phyloP scores from a whole-genome alignment of 2,797 vertebrate species.

The Myiothlypis chrysogaster region DNA sequence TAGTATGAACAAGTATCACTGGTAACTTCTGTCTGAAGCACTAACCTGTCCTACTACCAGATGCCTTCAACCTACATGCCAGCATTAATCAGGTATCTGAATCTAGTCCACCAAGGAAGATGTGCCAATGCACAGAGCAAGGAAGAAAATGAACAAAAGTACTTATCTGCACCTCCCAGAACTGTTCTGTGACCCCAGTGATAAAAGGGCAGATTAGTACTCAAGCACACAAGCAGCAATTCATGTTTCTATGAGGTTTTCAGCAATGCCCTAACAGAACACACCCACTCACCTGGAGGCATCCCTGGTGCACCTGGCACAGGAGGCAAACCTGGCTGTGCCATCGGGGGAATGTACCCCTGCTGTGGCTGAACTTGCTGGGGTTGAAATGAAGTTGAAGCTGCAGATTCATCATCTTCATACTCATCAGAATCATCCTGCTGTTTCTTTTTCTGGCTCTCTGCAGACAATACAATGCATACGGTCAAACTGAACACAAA shows the following conservation, averaged over 20 bases:
- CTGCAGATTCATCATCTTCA: conserved; percentile 92
- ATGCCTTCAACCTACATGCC: fast-evolving
- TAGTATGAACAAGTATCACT: fast-evolving
- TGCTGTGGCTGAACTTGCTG: conserved; percentile 85
- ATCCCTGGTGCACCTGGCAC: conserved; percentile 88
- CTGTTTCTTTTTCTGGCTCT: conserved; percentile 94
- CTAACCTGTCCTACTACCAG: not conserved
- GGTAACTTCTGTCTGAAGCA: not conserved
- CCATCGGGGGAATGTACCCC: conserved; percentile 88
- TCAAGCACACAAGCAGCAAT: not conserved
- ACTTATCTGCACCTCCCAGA: not conserved
- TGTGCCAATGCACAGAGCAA: fast-evolving
- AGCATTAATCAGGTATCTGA: not conserved
- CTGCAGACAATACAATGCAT: conserved; percentile 31
- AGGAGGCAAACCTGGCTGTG: conserved; percentile 89
- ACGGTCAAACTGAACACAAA: not conserved
- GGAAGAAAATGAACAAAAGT: not conserved
- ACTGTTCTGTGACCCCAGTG: not conserved
- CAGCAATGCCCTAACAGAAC: not conserved
- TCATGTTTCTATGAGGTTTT: not conserved
- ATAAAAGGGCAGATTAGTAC: not conserved
- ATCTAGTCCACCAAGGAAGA: not conserved
- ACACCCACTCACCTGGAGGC: conserved; percentile 78
- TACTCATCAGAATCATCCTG: conserved; percentile 95
- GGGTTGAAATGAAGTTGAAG: conserved; percentile 88